Conservation (phyloP, 2,888 invertebrate genomes). For the Lobophora halterata region DNA sequence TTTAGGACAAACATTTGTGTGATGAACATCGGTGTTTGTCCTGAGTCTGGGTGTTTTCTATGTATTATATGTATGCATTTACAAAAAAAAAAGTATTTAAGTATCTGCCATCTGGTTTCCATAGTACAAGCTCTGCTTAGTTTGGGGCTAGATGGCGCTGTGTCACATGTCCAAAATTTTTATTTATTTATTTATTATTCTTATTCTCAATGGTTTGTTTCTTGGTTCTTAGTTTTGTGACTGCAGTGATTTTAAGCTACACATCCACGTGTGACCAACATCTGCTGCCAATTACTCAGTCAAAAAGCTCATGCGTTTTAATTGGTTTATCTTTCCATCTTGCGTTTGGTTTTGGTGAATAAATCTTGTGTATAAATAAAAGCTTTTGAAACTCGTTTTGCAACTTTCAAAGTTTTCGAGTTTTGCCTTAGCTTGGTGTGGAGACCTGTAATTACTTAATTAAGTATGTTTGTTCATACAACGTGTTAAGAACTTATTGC, state of each 20-base stretch:
- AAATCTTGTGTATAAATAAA: conserved; percentile 3
- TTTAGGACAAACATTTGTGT: too few species aligned
- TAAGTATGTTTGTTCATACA: not conserved
- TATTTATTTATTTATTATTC: too few species aligned
- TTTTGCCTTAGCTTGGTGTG: conserved; percentile 2
- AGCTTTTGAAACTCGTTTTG: conserved; percentile 2
- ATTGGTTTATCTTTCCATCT: conserved; percentile 12
- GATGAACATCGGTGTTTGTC: too few species aligned
- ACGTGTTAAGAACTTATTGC: not conserved
- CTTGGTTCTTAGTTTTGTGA: conserved; percentile 3
- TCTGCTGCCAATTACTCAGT: conserved; percentile 13
- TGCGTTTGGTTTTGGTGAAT: not conserved
- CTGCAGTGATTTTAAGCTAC: conserved; percentile 15
- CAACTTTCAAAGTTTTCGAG: not conserved
- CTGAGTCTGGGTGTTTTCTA: too few species aligned
- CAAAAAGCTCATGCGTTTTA: conserved; percentile 7
- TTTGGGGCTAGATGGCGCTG: too few species aligned
- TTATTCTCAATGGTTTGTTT: not conserved
- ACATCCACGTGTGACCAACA: conserved; percentile 11
- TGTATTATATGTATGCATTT: too few species aligned
- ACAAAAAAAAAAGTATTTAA: too few species aligned
- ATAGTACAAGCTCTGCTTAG: too few species aligned
- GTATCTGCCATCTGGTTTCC: too few species aligned
- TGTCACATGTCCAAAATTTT: not conserved
- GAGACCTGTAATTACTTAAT: not conserved